Conservation (phyloP, 2,888 invertebrate species). For the Peribatodes rhomboidaria region DNA sequence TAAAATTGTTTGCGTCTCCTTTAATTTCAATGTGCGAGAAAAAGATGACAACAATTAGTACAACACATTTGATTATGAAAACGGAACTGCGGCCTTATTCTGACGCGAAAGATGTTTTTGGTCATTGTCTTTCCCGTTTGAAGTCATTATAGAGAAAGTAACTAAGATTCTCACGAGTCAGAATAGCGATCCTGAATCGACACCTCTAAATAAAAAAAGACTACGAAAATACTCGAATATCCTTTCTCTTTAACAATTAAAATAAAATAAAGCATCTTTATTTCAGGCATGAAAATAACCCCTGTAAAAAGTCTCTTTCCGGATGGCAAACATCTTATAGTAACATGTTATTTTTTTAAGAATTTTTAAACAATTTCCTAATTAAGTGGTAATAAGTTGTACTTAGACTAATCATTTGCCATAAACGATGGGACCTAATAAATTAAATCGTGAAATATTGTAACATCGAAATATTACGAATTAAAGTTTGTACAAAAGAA, state of each 20-base stretch:
- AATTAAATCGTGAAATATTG: slow-evolving; percentile 32
- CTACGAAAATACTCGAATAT: slow-evolving; percentile 4
- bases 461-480: slow-evolving; percentile 40
- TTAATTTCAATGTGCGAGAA: no score
- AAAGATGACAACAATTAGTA: no score
- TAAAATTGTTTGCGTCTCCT: no score
- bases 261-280: background rate
- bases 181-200: no score
- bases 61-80: no score
- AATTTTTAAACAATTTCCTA: slow-evolving; percentile 37
- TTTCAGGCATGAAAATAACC: slow-evolving; percentile 10
- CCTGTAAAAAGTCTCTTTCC: background rate
- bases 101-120: no score
- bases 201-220: no score
- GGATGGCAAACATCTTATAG: slow-evolving; percentile 14
- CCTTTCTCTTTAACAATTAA: background rate
- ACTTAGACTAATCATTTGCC: slow-evolving; percentile 49
- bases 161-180: no score
- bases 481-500: slow-evolving; percentile 64
- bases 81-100: no score
- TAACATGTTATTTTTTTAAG: slow-evolving; percentile 28
- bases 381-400: slow-evolving; percentile 28
- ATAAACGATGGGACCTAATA: slow-evolving; percentile 48
- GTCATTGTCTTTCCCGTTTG: no score
- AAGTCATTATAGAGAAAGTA: no score